phyloP scores from a whole-genome alignment of 92 coral and sea anemone species.

The Montipora capitata region DNA sequence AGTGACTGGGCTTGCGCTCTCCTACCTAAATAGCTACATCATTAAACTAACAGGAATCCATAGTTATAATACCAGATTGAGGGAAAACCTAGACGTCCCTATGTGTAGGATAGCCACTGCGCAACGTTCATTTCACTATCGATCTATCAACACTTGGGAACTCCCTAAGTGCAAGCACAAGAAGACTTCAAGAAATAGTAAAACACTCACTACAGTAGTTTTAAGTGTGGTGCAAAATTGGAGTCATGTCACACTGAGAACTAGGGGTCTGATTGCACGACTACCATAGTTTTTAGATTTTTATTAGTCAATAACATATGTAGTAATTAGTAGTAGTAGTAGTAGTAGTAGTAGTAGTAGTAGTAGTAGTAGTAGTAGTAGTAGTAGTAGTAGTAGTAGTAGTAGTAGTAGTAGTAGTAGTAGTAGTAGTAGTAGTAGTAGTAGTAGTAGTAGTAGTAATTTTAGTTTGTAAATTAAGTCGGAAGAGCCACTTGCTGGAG shows the following conservation, averaged over 20 bases:
- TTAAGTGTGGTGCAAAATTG: background rate
- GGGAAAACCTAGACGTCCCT: background rate
- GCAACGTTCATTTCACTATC: background rate
- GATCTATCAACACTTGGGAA: background rate
- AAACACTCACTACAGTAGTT: background rate
- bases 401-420: too few species aligned
- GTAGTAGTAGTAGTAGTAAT: background rate
- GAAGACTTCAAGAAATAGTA: background rate
- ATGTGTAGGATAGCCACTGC: constrained; percentile 9
- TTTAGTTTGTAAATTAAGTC: background rate
- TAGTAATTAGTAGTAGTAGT: too few species aligned
- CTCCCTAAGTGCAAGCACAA: background rate
- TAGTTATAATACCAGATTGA: background rate
- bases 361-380: too few species aligned
- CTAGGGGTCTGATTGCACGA: background rate
- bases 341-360: too few species aligned
- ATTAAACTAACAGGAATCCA: constrained; percentile 9
- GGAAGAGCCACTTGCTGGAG: background rate
- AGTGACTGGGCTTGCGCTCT: background rate
- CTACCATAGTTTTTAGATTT: background rate
- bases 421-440: too few species aligned
- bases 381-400: too few species aligned
- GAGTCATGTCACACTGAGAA: too few species aligned
- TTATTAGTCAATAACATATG: too few species aligned
- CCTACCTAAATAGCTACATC: background rate